Base-by-base conservation (phyloP, 2,888 invertebrate genomes). In the Blera fallax region DNA sequence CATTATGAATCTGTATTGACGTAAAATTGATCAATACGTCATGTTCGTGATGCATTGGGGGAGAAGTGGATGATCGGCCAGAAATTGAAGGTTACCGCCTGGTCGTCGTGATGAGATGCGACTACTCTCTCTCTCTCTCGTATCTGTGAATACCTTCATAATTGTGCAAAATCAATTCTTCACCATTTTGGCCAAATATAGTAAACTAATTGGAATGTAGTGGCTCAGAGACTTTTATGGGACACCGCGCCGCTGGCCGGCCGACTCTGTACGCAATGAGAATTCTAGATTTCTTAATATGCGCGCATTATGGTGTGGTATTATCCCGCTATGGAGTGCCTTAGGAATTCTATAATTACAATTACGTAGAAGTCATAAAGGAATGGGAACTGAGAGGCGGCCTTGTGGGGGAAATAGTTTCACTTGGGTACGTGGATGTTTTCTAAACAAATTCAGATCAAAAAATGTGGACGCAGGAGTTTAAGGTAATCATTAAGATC, bases 1-100 rank as follows among this genome's bases (percentile, higher is more conserved):
- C 64, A 74, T 78, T 87, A 78, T 82, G 74, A 85, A 85, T 82
- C 60, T 76, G 87, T 83, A 79, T 87, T 83, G 83, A 87, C 83
- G 83, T 87, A 87, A 80, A 83, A 83, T 83, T 80, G 87, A 83
- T 79, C 78, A 83, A 79, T 87, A 73, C 79, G 83, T 87, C 87
- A 87, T 87, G 82, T 82, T 69, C 50, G 34, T 27, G 50, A 74
- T 79, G 54, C 83, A 79, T 64, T 48, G 62, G 16, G 43, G 79
- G n/a, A 65, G 64, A 65, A 60, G 62, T 54, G 60, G 24, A 62
- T 16, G 60, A 78, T 78, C 67, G 64, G 8, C 48, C 48, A 32
- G 69, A 62, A 79, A 80, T 74, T 56, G 84, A 84, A 84, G 84
- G 84, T 84, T 84, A 83, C 73, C 45, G 16, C 11, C 11, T 24